Conservation (phyloP, 2,113 vertebrate genomes). For the Oncorhynchus tshawytscha region DNA sequence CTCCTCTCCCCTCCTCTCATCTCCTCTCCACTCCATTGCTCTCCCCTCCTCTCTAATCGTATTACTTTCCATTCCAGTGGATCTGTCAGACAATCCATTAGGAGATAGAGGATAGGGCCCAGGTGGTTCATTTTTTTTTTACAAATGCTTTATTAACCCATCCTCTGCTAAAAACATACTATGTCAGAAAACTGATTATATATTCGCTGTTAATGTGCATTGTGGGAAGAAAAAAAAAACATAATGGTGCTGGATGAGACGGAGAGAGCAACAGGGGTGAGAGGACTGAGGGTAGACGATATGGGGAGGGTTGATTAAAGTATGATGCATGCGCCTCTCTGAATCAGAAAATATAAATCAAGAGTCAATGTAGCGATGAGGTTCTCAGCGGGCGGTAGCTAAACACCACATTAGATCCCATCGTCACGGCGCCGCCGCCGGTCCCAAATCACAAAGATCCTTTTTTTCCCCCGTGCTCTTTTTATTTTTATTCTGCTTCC, state of each 20-base stretch:
- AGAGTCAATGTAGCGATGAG: slow-evolving; percentile 55
- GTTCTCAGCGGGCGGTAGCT: slow-evolving; percentile 46
- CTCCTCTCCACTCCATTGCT: slow-evolving; percentile 25
- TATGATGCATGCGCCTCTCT: slow-evolving; percentile 64
- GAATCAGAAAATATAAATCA: slow-evolving; percentile 72
- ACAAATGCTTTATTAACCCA: slow-evolving; percentile 73
- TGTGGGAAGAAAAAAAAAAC: slow-evolving; percentile 46
- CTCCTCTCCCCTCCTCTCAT: background rate
- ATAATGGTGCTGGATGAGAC: slow-evolving; percentile 6
- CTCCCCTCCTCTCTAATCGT: slow-evolving; percentile 37
- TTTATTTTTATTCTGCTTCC: background rate
- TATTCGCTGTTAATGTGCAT: slow-evolving; percentile 66
- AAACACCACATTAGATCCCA: slow-evolving; percentile 70
- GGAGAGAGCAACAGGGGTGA: slow-evolving; percentile 4
- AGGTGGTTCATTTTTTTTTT: slow-evolving; percentile 60
- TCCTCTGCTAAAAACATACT: slow-evolving; percentile 75
- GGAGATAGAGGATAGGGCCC: slow-evolving; percentile 51
- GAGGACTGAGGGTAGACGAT: slow-evolving; percentile 32
- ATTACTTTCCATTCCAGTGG: slow-evolving; percentile 45
- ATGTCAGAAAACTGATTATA: slow-evolving; percentile 68
- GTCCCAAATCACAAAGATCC: slow-evolving; percentile 26
- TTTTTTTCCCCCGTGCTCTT: background rate
- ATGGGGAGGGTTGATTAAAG: slow-evolving; percentile 71
- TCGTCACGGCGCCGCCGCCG: slow-evolving; percentile 38
- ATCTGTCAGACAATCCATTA: background rate